Evolutionary conservation across 2,888 invertebrate genomes (phyloP).

Genomic region (Rhagophthalmus giganteus): DNA sequence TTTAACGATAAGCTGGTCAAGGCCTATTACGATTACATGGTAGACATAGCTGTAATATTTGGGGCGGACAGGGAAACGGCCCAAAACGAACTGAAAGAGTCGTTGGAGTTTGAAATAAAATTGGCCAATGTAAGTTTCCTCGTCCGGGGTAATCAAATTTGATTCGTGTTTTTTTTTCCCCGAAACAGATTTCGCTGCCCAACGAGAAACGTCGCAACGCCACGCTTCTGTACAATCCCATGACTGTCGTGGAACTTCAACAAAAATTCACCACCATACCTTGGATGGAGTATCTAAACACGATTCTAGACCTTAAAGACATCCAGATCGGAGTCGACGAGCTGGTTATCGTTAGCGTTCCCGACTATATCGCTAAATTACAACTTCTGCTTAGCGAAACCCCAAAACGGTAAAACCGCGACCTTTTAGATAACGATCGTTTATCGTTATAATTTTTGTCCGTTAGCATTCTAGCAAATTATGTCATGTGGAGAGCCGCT

Average conservation of each 20-base stretch:
- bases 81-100: conserved; percentile 71
- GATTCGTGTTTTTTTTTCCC: too few relatives aligned
- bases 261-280: conserved; percentile 74
- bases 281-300: conserved; percentile 85
- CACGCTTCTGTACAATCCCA: conserved; percentile 88
- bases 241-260: conserved; percentile 78
- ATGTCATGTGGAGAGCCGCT: conserved; percentile 89
- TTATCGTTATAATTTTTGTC: not conserved
- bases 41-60: conserved; percentile 81
- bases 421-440: not conserved
- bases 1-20: conserved; percentile 81
- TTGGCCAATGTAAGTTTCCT: conserved; percentile 83
- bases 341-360: conserved; percentile 81
- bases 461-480: conserved; percentile 77
- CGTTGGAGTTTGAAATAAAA: conserved; percentile 84
- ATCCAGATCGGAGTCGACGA: conserved; percentile 69
- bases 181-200: conserved; percentile 82
- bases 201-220: conserved; percentile 90
- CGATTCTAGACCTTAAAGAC: conserved; percentile 66
- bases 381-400: conserved; percentile 62
- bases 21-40: conserved; percentile 85
- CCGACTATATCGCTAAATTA: conserved; percentile 74
- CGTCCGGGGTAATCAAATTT: too few relatives aligned
- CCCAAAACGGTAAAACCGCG: conserved; percentile 55
- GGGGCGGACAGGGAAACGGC: conserved; percentile 77